Evolutionary conservation across 1,140 invertebrate genomes (phyloP).

Genomic region (Drosophila kanapiae): DNA sequence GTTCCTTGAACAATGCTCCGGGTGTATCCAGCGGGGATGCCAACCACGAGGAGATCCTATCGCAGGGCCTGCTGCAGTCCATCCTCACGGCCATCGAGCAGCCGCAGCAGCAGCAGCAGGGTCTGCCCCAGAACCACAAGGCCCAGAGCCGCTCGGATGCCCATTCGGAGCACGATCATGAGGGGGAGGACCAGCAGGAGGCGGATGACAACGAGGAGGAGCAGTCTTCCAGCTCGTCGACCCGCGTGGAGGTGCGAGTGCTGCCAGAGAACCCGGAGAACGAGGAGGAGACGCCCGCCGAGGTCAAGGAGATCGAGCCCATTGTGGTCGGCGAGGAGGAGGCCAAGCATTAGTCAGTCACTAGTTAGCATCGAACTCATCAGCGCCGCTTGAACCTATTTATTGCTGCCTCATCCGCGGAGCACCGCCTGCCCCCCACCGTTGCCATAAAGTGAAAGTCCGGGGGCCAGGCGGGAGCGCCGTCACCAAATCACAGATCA

Average conservation of each 20-base stretch:
- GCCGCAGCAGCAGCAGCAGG: conserved; percentile 78
- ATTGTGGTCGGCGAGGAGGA: conserved; percentile 67
- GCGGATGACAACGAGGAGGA: conserved; percentile 26
- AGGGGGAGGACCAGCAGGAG: conserved; percentile 20
- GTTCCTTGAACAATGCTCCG: conserved; percentile 77
- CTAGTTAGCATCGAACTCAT: conserved; percentile 60
- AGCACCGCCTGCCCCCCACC: conserved; percentile 23
- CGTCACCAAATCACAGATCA: conserved; percentile 2
- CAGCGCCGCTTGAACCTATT: conserved; percentile 61
- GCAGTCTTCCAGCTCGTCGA: conserved; percentile 36
- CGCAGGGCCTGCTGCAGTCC: conserved; percentile 91
- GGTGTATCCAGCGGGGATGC: conserved; percentile 38
- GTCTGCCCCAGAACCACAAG: conserved; percentile 54
- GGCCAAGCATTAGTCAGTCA: conserved; percentile 67
- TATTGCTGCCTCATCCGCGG: conserved; percentile 55
- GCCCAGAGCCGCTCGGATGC: conserved; percentile 75
- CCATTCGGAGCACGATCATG: conserved; percentile 22
- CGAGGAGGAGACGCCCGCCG: conserved; percentile 53
- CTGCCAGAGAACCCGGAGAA: conserved; percentile 51
- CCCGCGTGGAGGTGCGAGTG: conserved; percentile 60
- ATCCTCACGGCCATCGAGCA: conserved; percentile 91
- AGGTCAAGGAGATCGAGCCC: conserved; percentile 63
- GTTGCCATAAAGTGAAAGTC: conserved; percentile 62
- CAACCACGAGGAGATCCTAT: conserved; percentile 91
- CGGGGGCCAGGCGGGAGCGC: conserved; percentile 20